A percentile compares a stretch with the other conserved stretches of the same genome.
Evolutionary conservation across 2,113 vertebrate species (phyloP).

Genomic region (Aptenodytes patagonicus): DNA sequence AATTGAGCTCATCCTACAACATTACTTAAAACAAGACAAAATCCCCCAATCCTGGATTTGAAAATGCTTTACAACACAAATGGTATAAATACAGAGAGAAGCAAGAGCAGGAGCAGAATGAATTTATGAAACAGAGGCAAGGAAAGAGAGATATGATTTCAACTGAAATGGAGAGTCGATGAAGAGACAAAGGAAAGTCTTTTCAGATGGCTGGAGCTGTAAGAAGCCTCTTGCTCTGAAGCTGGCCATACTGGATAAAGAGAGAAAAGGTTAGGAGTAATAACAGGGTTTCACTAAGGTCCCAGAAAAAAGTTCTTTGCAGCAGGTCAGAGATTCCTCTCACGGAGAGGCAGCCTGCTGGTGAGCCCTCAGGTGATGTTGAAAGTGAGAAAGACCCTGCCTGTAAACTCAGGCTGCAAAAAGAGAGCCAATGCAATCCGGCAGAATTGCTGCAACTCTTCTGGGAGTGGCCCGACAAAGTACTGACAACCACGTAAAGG

Average conservation of each 20-base stretch:
- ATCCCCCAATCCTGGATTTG: neutral
- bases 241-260: neutral
- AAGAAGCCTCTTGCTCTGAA: neutral
- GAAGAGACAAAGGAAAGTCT: neutral
- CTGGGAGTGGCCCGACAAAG: neutral
- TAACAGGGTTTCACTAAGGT: neutral
- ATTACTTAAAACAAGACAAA: neutral
- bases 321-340: neutral
- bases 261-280: neutral
- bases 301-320: neutral
- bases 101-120: neutral
- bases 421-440: neutral
- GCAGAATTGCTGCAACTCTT: neutral
- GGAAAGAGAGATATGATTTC: neutral
- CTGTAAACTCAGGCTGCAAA: neutral
- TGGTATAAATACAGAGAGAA: neutral
- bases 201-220: neutral
- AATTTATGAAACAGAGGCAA: neutral
- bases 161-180: neutral
- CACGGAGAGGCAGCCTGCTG: neutral
- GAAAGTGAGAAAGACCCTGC: neutral
- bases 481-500: neutral
- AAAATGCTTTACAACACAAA: neutral
- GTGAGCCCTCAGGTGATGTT: neutral
- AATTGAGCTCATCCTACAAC: neutral